These are phyloP conservation scores for Mus minutoides DNA, from an alignment of 2,797 vertebrate genomes.

Conservation along the genomic window DNA sequence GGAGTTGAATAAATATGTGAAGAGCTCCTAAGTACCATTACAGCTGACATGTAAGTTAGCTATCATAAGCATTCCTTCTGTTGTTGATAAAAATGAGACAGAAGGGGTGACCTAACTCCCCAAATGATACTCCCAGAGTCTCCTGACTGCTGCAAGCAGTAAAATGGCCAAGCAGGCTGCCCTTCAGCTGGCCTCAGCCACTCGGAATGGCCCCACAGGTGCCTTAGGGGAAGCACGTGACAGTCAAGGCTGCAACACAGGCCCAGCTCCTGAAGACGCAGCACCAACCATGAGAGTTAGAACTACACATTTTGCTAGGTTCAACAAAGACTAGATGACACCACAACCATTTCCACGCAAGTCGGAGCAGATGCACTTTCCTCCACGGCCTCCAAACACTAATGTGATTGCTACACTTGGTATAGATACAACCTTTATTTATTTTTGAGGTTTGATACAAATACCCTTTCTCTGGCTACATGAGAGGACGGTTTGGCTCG, in stretches of 20 bases:
- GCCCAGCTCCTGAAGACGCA: neutral
- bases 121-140: neutral
- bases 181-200: neutral
- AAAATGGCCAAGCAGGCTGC: neutral
- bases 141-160: neutral
- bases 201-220: neutral
- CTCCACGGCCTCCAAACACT: neutral
- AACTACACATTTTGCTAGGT: neutral
- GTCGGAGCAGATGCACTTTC: too few relatives aligned
- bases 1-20: too few relatives aligned
- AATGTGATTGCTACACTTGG: too few relatives aligned
- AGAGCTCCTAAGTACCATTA: neutral
- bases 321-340: neutral
- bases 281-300: neutral
- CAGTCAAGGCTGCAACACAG: neutral
- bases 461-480: neutral
- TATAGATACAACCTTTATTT: neutral
- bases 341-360: neutral
- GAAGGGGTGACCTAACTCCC: neutral
- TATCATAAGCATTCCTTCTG: neutral
- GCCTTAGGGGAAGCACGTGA: too few relatives aligned
- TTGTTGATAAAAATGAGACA: neutral
- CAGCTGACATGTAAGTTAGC: neutral
- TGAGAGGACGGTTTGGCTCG: neutral
- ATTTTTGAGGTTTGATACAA: neutral